Evolutionary conservation across 2,113 vertebrate genomes (phyloP), one percentile per base, ranked within the genome.

Genomic region (Heteronetta atricapilla): DNA sequence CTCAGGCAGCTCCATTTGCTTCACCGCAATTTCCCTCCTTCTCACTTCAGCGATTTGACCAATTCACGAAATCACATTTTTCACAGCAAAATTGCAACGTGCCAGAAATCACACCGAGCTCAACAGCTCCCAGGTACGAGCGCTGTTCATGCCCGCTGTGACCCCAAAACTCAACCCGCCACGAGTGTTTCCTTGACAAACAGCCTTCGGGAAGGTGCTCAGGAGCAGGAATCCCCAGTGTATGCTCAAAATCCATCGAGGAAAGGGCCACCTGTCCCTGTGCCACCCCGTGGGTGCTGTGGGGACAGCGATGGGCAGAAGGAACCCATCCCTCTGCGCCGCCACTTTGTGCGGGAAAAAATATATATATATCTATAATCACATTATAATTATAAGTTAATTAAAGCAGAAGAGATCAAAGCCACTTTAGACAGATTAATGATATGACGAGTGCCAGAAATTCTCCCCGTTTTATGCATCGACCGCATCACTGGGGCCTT

Each of bases 381-480:
- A 86, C 88, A 77, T 97, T 97, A 96, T 98, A 98, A 98, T 98
- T 97, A 96, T 95, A 96, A 98, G 97, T 97, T 98, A 98, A 98
- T 98, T 97, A 98, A 98, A 98, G 93, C 95, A 94, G 96, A 96
- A 88, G 95, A 97, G 96, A 98, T 98, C 97, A 98, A 98, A 98
- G 96, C 94, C 95, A 97, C 97, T 97, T 97, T 96, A 95, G 96
- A 97, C 97, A 98, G 97, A 98, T 98, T 97, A 98, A 98, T 95
- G 97, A 96, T 95, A 96, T 8, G 36, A 92, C 3, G 9, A 95
- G 88, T 52, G 96, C 94, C 96, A 97, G 96, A 85, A 96, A 96
- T 95, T 85, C 77, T 85, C 88, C 79, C 92, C 11, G 56, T 86
- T 95, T 94, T 66, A 77, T 73, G 95, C 96, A 95, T 92, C 90